phyloP scores from a whole-genome alignment of 2,113 vertebrate genomes.

The Oreochromis tanganicae region DNA sequence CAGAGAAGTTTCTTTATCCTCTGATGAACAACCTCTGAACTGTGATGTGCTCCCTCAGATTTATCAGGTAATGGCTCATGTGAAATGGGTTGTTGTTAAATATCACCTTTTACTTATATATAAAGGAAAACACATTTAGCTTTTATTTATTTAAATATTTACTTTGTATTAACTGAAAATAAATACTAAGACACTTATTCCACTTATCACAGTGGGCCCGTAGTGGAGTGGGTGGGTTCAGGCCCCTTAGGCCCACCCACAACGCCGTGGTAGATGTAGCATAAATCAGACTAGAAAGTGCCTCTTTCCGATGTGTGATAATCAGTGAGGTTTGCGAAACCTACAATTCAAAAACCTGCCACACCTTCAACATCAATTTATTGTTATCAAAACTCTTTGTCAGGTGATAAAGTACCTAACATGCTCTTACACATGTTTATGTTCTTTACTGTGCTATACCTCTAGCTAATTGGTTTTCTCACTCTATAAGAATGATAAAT shows the following conservation, averaged over 20 bases:
- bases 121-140: neutral
- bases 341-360: neutral
- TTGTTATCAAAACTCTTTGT: neutral
- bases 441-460: neutral
- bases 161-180: neutral
- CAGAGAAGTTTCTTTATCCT: neutral
- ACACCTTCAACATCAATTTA: neutral
- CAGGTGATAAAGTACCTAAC: neutral
- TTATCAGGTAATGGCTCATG: neutral
- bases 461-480: neutral
- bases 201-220: neutral
- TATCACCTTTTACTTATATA: neutral
- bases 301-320: neutral
- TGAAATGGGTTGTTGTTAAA: neutral
- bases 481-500: neutral
- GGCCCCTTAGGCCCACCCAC: neutral
- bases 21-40: neutral
- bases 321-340: neutral
- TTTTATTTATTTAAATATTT: neutral
- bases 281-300: neutral
- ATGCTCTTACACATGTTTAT: conserved; percentile 7
- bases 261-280: neutral
- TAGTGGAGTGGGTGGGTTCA: neutral
- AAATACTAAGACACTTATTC: neutral
- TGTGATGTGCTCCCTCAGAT: neutral